Base-by-base conservation (phyloP, 2,797 vertebrate species). In the Passerculus sandwichensis region DNA sequence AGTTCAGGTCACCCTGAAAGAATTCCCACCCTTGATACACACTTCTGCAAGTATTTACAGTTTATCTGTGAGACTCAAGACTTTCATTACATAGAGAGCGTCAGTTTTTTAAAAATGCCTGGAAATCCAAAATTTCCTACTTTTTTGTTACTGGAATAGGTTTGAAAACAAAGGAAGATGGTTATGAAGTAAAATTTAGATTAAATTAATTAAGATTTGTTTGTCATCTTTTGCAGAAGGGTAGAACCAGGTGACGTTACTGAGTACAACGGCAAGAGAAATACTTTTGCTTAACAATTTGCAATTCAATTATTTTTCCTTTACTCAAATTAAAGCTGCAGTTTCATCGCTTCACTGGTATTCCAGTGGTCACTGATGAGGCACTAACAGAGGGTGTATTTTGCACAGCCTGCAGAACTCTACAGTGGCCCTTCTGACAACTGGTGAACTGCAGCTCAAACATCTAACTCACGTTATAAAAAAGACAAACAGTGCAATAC, bases 51-150 rank as follows among this genome's bases (percentile, higher is more conserved):
- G 45, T 53, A 57, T 80, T 91, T 89, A 65, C 42, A 50, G 34
- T 91, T 92, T 91, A 88, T 84, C 72, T 80, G 21, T 7, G 29
- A 88, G 23, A 75, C 29, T 92, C 75, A 78, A 70, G 69, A 73
- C 69, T 93, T 89, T 78, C 30, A 69, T 72, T 77, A 56, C 15
- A 72, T 30, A n/a, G 34, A 62, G 91, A 83, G 5, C 0, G 0
- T 23, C 13, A 7, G 36, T 76, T 84, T 62, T 87, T 80, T 62
- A 65, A 19, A 83, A 94, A 88, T 30, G 5, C 21, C 59, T 4
- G 10, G 65, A 88, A 92, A 88, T 64, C 8, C 23, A 72, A 72
- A 77, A 54, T 89, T 70, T 30, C 18, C 13, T 13, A 27, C 13
- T 38, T 72, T 67, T 80, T 65, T 64, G 3, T 51, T 74, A 48